A percentile compares a stretch with the other conserved stretches of the same genome.
Evolutionary conservation across 2,888 invertebrate genomes (phyloP).

Genomic region (Platycnemis pennipes): DNA sequence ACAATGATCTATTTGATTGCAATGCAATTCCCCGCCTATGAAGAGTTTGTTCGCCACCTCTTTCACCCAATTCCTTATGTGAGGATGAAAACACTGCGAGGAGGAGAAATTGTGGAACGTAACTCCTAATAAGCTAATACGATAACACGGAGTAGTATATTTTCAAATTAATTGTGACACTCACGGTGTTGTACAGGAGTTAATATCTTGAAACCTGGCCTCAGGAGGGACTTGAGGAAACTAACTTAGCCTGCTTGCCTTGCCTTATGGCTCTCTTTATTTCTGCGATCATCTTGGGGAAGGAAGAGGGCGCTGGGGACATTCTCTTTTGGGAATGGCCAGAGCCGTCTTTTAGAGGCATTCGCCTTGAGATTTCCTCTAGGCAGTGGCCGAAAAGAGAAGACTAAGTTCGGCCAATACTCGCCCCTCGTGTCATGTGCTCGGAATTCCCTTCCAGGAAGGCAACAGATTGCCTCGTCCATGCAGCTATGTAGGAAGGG

Average conservation of each 20-base stretch:
- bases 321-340: conserved; percentile 18
- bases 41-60: no score
- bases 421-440: background rate
- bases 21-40: no score
- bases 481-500: background rate
- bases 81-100: no score
- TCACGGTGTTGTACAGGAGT: background rate
- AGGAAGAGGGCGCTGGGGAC: background rate
- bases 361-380: background rate
- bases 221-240: background rate
- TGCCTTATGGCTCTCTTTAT: background rate
- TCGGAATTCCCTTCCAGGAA: conserved; percentile 2
- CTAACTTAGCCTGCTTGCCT: background rate
- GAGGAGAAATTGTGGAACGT: no score
- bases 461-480: conserved; percentile 47
- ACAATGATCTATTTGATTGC: no score
- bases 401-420: conserved; percentile 2
- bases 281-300: background rate
- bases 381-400: background rate
- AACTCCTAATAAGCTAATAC: no score
- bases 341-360: background rate
- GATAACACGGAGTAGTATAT: no score
- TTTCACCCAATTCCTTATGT: no score
- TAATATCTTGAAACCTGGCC: background rate
- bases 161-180: background rate